phyloP scores from a whole-genome alignment of 2,113 vertebrate species.

The Cathartes aura region DNA sequence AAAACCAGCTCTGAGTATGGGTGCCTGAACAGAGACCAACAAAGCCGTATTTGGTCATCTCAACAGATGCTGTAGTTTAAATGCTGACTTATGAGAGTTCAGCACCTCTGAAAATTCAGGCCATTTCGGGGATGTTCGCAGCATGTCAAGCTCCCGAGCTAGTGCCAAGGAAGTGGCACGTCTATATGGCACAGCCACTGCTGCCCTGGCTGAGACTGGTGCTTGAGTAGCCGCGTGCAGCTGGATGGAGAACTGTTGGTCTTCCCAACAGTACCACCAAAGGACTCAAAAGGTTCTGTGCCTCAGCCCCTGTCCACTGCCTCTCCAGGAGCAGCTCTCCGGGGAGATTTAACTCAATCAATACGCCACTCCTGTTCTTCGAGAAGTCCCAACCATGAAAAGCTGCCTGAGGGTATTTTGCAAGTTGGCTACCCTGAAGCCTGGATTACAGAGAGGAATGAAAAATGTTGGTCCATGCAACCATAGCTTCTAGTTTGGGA shows the following conservation, averaged over 20 bases:
- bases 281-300: neutral
- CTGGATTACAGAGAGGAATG: neutral
- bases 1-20: neutral
- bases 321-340: neutral
- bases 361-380: neutral
- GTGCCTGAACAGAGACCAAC: neutral
- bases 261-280: neutral
- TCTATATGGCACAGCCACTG: neutral
- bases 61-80: neutral
- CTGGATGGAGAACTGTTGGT: neutral
- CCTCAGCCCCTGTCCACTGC: neutral
- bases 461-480: neutral
- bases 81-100: neutral
- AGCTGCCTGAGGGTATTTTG: neutral
- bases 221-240: rapidly evolving
- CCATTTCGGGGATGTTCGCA: rapidly evolving
- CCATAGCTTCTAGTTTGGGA: neutral
- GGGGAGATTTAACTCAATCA: neutral
- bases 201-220: neutral
- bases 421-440: neutral
- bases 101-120: neutral
- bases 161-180: neutral
- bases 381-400: neutral
- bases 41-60: neutral
- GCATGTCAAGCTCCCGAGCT: rapidly evolving